Conservation (phyloP, 2,797 vertebrate genomes). For the Macropus fuliginosus region DNA sequence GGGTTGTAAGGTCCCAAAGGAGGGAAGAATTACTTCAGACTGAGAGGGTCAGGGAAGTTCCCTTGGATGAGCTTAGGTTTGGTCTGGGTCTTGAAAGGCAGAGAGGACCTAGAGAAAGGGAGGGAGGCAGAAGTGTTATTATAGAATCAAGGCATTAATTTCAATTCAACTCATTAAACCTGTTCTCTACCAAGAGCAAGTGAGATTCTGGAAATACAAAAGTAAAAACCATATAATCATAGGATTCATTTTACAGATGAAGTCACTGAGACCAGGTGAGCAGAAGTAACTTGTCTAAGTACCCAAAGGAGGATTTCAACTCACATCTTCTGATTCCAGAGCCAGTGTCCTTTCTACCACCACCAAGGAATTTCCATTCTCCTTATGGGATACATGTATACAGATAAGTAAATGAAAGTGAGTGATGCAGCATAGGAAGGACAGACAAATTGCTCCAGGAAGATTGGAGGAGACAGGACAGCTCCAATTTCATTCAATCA, state of each 20-base stretch:
- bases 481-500: neutral
- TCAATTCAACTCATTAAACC: fast-evolving
- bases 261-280: slow-evolving; percentile 1
- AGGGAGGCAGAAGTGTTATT: neutral
- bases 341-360: neutral
- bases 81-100: neutral
- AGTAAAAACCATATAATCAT: neutral
- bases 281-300: neutral
- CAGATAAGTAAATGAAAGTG: neutral
- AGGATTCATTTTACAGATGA: neutral
- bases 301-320: neutral
- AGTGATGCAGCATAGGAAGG: neutral
- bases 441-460: neutral
- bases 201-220: neutral
- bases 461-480: neutral
- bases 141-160: neutral
- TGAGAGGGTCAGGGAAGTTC: neutral
- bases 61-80: neutral
- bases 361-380: neutral
- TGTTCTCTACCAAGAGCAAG: neutral
- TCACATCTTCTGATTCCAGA: neutral
- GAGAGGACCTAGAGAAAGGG: neutral
- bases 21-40: neutral
- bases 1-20: too few relatives aligned
- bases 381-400: neutral